Conservation (phyloP, 1,140 invertebrate species). For the Aculops lycopersici region DNA sequence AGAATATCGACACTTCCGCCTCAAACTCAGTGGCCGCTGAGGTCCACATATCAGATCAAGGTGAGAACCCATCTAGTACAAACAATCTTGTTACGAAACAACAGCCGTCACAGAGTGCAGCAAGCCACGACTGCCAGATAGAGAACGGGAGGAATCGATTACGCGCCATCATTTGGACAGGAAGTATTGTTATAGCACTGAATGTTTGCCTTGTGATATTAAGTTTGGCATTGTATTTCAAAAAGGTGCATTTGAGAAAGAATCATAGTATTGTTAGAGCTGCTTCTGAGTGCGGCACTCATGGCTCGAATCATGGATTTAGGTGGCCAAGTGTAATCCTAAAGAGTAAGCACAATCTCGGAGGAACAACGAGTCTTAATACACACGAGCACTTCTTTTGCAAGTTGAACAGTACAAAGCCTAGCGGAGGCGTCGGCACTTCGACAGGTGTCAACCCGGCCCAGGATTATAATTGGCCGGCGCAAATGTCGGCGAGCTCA, state of each 20-base stretch:
- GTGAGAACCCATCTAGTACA: neutral
- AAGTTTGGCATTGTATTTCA: neutral
- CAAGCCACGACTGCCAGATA: neutral
- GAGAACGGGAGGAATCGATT: neutral
- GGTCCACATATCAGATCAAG: neutral
- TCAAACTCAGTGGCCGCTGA: neutral
- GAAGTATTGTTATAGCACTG: neutral
- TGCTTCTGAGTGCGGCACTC: no score
- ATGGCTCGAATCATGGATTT: no score
- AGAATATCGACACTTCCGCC: neutral
- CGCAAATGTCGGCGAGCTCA: no score
- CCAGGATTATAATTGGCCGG: no score
- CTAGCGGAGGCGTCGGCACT: neutral
- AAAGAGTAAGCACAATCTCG: no score
- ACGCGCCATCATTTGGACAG: neutral
- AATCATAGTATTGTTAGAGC: no score
- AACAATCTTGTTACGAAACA: neutral
- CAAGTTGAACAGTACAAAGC: no score
- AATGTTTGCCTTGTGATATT: neutral
- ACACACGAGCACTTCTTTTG: no score
- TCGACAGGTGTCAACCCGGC: no score
- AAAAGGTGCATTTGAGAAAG: no score
- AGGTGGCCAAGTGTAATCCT: no score
- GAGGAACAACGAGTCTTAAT: neutral
- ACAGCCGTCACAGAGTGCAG: neutral